These are phyloP conservation scores for Trisateles emortualis DNA, from an alignment of 2,888 invertebrate genomes.

Conservation along the genomic window DNA sequence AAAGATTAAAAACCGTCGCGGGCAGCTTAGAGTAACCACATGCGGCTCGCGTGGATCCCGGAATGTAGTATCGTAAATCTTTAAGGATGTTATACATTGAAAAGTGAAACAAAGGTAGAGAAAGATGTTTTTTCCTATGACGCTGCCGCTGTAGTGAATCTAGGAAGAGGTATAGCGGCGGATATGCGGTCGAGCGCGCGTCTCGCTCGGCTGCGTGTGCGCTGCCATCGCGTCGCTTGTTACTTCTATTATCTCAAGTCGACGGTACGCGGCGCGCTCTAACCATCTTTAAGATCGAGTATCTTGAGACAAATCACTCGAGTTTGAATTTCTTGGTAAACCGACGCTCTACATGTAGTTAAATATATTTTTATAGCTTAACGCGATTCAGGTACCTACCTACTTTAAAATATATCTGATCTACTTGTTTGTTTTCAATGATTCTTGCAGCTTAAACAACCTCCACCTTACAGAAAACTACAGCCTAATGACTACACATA, in stretches of 20 bases:
- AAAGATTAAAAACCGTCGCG: too few relatives aligned
- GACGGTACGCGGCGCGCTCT: conserved; percentile 60
- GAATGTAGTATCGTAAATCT: too few relatives aligned
- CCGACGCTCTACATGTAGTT: conserved; percentile 6
- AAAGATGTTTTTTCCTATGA: conserved; percentile 41
- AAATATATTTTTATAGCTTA: background rate
- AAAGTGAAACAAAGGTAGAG: conserved; percentile 46
- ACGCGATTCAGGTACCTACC: too few relatives aligned
- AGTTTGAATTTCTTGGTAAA: conserved; percentile 43
- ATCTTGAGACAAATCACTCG: conserved; percentile 66
- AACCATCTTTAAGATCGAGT: conserved; percentile 71
- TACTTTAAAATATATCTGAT: too few relatives aligned
- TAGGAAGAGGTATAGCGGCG: conserved; percentile 78
- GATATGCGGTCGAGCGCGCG: conserved; percentile 84
- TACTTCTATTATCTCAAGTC: conserved; percentile 78
- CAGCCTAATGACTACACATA: too few relatives aligned
- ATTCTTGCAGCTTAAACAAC: too few relatives aligned
- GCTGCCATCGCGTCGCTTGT: conserved; percentile 78
- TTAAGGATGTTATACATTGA: too few relatives aligned
- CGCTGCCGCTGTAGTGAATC: conserved; percentile 52
- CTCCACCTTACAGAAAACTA: too few relatives aligned
- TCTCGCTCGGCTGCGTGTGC: conserved; percentile 75
- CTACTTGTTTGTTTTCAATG: too few relatives aligned
- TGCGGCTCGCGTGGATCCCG: too few relatives aligned
- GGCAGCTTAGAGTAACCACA: too few relatives aligned